Percentiles rank a stretch among this genome's conserved stretches.
phyloP scores from a whole-genome alignment of 2,888 invertebrate species.

The Dicyrtomina minuta region DNA sequence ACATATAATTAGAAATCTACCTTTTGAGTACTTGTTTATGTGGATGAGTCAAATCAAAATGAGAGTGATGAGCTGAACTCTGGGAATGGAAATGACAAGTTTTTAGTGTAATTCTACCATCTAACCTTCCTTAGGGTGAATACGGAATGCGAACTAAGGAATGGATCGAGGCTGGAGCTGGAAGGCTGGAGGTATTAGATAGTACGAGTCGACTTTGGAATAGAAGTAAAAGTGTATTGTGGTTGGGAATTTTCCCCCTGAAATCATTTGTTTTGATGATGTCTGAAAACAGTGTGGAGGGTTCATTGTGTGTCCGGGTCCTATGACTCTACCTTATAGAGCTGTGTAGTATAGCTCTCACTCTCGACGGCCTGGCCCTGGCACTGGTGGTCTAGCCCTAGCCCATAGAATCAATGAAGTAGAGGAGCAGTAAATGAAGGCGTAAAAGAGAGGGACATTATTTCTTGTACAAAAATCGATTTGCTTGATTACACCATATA shows the following conservation, averaged over 20 bases:
- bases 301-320: background rate
- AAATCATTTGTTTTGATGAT: slow-evolving; percentile 16
- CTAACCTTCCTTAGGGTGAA: no score
- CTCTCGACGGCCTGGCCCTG: no score
- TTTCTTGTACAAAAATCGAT: slow-evolving; percentile 15
- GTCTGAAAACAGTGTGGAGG: slow-evolving; percentile 1
- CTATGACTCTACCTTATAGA: background rate
- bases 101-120: no score
- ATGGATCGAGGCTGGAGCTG: no score
- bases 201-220: no score
- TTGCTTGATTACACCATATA: slow-evolving; percentile 9
- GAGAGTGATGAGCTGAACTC: no score
- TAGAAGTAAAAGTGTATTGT: background rate
- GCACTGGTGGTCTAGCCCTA: background rate
- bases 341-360: background rate
- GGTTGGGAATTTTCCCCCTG: background rate
- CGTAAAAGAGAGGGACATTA: slow-evolving; percentile 10
- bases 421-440: slow-evolving; percentile 11
- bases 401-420: slow-evolving; percentile 1
- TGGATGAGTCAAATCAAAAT: no score
- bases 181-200: no score
- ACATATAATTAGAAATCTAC: no score
- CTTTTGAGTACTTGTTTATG: no score
- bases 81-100: no score
- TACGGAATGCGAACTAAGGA: no score